These are phyloP conservation scores for Papilio helenus DNA, from an alignment of 1,140 invertebrate species.

Conservation along the genomic window DNA sequence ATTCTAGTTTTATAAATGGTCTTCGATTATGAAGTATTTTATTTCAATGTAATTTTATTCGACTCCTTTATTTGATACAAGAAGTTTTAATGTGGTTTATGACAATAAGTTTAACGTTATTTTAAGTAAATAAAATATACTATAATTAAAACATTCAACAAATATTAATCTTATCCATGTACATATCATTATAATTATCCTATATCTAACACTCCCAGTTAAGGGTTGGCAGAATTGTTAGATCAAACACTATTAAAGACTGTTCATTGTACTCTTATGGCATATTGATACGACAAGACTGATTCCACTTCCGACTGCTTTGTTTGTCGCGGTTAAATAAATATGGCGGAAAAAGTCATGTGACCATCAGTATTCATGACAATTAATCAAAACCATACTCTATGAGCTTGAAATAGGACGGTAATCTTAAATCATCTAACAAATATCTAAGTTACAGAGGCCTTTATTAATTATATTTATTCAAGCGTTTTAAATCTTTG, in stretches of 20 bases:
- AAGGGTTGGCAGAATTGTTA: slow-evolving; percentile 25
- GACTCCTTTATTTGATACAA: background rate
- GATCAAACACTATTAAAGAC: slow-evolving; percentile 28
- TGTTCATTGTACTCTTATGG: background rate
- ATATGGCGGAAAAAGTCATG: background rate
- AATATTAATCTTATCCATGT: slow-evolving; percentile 26
- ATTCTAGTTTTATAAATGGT: background rate
- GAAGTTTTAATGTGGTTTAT: background rate
- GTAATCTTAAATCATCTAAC: slow-evolving; percentile 9
- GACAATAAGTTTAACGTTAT: slow-evolving; percentile 14
- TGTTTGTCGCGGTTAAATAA: background rate
- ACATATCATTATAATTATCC: slow-evolving; percentile 34
- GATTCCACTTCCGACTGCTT: background rate
- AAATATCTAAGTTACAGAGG: background rate
- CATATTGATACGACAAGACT: background rate
- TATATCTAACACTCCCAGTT: slow-evolving; percentile 28
- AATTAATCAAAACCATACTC: slow-evolving; percentile 2
- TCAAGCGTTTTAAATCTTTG: slow-evolving; percentile 8
- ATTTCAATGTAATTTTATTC: background rate
- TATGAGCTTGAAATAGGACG: slow-evolving; percentile 20
- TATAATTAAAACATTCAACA: slow-evolving; percentile 37
- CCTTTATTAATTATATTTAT: slow-evolving; percentile 1
- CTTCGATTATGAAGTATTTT: background rate
- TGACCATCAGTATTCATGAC: slow-evolving; percentile 13
- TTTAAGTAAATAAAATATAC: slow-evolving; percentile 34